Evolutionary conservation across 2,113 vertebrate species (phyloP), one percentile per base, ranked within the genome.

Genomic region (Forbesichthys papilliferus): DNA sequence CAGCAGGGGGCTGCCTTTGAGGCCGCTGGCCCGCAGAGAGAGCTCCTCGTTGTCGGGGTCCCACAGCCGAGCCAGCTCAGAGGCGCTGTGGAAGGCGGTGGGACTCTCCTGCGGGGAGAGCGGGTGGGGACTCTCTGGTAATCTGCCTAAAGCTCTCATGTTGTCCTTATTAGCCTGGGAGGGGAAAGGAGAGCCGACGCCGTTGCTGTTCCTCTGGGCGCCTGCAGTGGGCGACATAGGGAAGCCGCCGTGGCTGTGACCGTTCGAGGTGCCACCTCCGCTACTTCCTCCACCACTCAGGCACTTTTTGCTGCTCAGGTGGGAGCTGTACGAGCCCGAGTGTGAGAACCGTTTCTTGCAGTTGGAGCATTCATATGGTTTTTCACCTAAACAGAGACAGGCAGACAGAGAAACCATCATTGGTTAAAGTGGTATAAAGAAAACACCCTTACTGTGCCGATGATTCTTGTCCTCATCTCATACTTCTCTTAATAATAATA

Each of bases 331-430:
- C 34, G 94, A 95, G 9, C 94, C 94, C 0, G 94, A 95, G 73
- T 95, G 94, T 42, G 93, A 94, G 79, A 95, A 95, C 3, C 94
- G 90, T 51, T 93, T 93, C 86, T 93, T 94, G 86, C 94, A 95
- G 84, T 93, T 93, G 71, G 91, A 81, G 67, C 94, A 95, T 71
- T 95, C 91, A 1, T 95, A 94, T 0, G 94, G 94, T 73, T 95
- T 95, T 83, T 95, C 94, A 68, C 94, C 94, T 95, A 69, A 53
- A 60, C 48, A 79, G 49, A 84, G 12, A 71, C 12, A 55, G 4
- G 1, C 64, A 42, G 5, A 56, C 36, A 42, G 36, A 42, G 1
- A 48, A 10, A 42, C 20, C 3, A 18, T 36, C 18, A 59, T 11
- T 2, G 14, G 56, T 56, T 64, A 42, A 42, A 42, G 36, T 74